phyloP scores from a whole-genome alignment of 2,797 vertebrate species.

The Falco peregrinus region DNA sequence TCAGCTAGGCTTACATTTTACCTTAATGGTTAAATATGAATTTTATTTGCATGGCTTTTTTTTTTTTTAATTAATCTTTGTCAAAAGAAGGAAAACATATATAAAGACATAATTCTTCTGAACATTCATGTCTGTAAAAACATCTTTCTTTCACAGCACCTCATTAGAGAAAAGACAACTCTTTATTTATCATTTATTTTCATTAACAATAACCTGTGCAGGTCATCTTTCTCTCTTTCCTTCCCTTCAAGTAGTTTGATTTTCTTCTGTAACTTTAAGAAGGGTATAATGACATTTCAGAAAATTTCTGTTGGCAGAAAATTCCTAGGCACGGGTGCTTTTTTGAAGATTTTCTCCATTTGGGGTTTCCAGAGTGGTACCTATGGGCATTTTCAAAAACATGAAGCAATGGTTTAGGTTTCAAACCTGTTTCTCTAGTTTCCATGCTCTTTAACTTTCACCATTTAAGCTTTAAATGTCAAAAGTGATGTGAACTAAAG shows the following conservation, averaged over 20 bases:
- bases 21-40: neutral
- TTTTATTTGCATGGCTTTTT: neutral
- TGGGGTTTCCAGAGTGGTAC: neutral
- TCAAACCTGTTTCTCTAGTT: constrained; percentile 41
- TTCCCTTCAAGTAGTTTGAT: neutral
- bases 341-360: constrained; percentile 4
- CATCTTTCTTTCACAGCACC: neutral
- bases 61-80: neutral
- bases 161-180: neutral
- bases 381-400: constrained; percentile 40
- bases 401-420: neutral
- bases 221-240: neutral
- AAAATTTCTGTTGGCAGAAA: constrained; percentile 20
- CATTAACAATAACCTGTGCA: neutral
- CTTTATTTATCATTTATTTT: neutral
- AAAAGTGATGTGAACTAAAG: constrained; percentile 47
- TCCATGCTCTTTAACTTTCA: constrained; percentile 58
- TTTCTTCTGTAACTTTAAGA: constrained; percentile 9
- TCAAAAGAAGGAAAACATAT: neutral
- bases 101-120: neutral
- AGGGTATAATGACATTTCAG: neutral
- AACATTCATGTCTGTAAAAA: neutral
- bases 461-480: constrained; percentile 58
- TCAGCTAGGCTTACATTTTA: neutral
- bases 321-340: neutral